Evolutionary conservation across 2,113 vertebrate genomes (phyloP), one percentile per base, ranked within the genome.

Genomic region (Rhynchopsitta pachyrhyncha): DNA sequence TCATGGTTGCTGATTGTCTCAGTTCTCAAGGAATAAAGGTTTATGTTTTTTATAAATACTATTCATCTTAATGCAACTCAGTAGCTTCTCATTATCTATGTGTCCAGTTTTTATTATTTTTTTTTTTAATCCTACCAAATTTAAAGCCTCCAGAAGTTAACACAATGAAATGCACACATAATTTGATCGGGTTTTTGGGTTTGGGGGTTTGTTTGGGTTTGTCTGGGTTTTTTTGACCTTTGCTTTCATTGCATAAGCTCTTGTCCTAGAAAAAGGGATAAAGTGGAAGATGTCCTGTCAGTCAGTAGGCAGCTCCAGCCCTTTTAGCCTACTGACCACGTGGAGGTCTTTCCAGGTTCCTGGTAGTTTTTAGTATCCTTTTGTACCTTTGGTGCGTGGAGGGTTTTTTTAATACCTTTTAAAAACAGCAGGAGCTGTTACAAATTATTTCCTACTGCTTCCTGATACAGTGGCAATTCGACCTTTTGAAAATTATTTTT

Each of bases 381-480:
- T 76, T n/a, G 66, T 75, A 77, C 55, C 39, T 71, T 67, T 82
- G 87, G 62, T 77, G 37, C 37, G 24, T 31, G 50, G 7, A 22
- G 5, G 1, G 44, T 8, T 41, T 78, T 78, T 86, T 85, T 50
- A 93, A 93, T 87, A 76, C 78, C 82, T 88, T 95, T 96, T 59
- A 50, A 90, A 95, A 91, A 73, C 85, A 94, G 89, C 82, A 80
- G 76, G 94, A 93, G 74, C 76, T 88, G 68, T 95, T 96, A 64
- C 50, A 94, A 82, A 64, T 76, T 0, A 91, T 88, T 92, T 93
- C 90, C 82, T 71, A 71, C 79, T 70, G 60, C 86, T 94, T 94
- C 81, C 76, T 81, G 92, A 86, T 91, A 86, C 0, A 71, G 71
- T 53, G 60, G 62, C 0, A 11, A 76, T 86, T 78, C 62, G 88